phyloP scores from a whole-genome alignment of 2,888 invertebrate species.

The Conchocele bisecta region DNA sequence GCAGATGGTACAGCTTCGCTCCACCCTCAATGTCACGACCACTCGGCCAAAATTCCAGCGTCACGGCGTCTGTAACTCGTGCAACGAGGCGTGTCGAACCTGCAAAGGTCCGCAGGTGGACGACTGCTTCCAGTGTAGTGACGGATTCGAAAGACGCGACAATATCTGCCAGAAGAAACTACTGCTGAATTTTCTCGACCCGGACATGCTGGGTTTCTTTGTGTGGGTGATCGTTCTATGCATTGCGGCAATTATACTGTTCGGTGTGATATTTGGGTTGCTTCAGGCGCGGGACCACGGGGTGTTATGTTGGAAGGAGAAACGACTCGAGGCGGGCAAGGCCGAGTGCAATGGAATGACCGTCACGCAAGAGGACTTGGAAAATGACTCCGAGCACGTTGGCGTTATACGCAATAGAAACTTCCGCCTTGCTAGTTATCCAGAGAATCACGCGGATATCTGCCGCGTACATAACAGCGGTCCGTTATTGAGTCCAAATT shows the following conservation, averaged over 20 bases:
- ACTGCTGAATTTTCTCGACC: slow-evolving; percentile 76
- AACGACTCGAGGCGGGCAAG: slow-evolving; percentile 64
- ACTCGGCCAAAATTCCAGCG: slow-evolving; percentile 61
- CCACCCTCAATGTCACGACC: slow-evolving; percentile 52
- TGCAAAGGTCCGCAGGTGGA: slow-evolving; percentile 69
- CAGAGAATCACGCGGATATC: slow-evolving; percentile 47
- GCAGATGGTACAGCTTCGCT: slow-evolving; percentile 67
- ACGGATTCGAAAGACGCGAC: slow-evolving; percentile 63
- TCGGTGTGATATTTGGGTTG: slow-evolving; percentile 73
- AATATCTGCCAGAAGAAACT: slow-evolving; percentile 70
- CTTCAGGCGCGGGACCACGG: slow-evolving; percentile 72
- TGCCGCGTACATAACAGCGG: slow-evolving; percentile 39
- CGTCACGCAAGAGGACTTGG: slow-evolving; percentile 54
- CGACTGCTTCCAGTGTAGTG: slow-evolving; percentile 74
- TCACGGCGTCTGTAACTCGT: slow-evolving; percentile 72
- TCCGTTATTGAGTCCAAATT: slow-evolving; percentile 2
- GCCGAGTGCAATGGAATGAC: slow-evolving; percentile 72
- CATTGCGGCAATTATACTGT: slow-evolving; percentile 73
- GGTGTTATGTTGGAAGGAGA: slow-evolving; percentile 73
- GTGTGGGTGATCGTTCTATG: slow-evolving; percentile 77
- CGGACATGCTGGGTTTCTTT: slow-evolving; percentile 74
- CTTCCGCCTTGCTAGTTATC: slow-evolving; percentile 54
- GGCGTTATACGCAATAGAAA: slow-evolving; percentile 58
- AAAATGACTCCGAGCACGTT: slow-evolving; percentile 58
- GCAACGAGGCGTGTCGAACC: slow-evolving; percentile 73